Base-by-base conservation (phyloP, 2,888 invertebrate genomes). In the Hydriomena furcata region DNA sequence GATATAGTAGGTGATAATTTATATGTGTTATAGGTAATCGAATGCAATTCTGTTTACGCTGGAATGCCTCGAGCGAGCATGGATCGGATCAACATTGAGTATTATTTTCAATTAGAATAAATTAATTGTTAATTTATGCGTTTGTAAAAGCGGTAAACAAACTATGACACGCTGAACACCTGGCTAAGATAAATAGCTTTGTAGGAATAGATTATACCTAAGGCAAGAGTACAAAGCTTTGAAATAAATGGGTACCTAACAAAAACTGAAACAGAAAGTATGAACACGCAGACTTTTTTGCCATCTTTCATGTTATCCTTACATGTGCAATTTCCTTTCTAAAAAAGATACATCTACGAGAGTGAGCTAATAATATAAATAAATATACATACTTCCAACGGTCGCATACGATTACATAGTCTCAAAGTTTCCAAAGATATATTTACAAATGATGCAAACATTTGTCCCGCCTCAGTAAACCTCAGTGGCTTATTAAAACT, bases 51-150 rank as follows among this genome's bases (percentile, higher is more conserved):
- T 45, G 36, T 45, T 47, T 54, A 49, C 34, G 50, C 24, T 35
- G 21, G 20, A 52, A 41, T 34, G 46, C 52, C 31, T 27, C 49
- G 23, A 36, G 42, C 52, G 13, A 31, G 41, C 43, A 45, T 49
- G 37, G 23, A 48, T 28, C 48, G 11, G 37, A 47, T 42, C 25
- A 46, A 52, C 32, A 52, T 30, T 40, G 10, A 42, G 54, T 49
- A 58, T 58, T 58, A 54, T 58, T 63, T 63, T 63, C 65, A 70
- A 74, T 75, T 72, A 75, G 61, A 68, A 71, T 73, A 73, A 57
- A 73, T 70, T 69, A 64, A 76, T 71, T 65, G 69, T 67, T 75
- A 78, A 79, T 78, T 73, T 78, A 82, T 81, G 63, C 71, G 49
- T 55, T 65, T 66, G 66, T 63, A 60, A 55, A 64, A 63, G 63